These are phyloP conservation scores for Zele albiditarsus DNA, from an alignment of 2,888 invertebrate species.

Conservation along the genomic window DNA sequence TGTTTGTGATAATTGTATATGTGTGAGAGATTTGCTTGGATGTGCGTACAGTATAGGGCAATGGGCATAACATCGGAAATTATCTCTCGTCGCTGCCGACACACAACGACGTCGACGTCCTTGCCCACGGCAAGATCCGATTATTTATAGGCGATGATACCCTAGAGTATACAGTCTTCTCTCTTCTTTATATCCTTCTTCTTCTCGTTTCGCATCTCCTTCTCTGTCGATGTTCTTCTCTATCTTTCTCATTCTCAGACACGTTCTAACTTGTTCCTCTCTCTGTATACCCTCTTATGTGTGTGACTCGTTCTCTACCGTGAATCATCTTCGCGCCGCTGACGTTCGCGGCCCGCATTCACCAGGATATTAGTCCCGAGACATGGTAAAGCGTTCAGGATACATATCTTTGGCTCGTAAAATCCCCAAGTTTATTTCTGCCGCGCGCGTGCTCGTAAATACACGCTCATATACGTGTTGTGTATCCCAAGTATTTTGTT, in stretches of 20 bases:
- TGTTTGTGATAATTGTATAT: background rate
- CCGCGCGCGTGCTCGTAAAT: constrained; percentile 37
- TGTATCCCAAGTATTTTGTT: constrained; percentile 28
- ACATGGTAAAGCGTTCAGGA: constrained; percentile 35
- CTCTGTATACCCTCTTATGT: constrained; percentile 43
- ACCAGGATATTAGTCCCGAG: constrained; percentile 41
- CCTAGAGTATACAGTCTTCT: constrained; percentile 54
- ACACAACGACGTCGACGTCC: constrained; percentile 60
- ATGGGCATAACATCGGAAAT: constrained; percentile 17
- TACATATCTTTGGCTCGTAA: constrained; percentile 38
- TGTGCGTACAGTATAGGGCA: constrained; percentile 1
- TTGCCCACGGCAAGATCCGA: constrained; percentile 68
- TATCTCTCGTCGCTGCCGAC: constrained; percentile 27
- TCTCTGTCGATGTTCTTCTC: constrained; percentile 41
- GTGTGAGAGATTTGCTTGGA: background rate
- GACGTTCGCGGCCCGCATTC: constrained; percentile 53
- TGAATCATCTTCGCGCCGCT: constrained; percentile 60
- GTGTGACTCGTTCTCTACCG: constrained; percentile 41
- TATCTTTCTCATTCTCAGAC: constrained; percentile 28
- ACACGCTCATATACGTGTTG: constrained; percentile 27
- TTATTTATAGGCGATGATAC: constrained; percentile 72
- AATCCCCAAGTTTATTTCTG: constrained; percentile 32
- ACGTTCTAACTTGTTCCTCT: constrained; percentile 22
- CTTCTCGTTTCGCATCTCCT: constrained; percentile 46
- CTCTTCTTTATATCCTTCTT: constrained; percentile 44